These are phyloP conservation scores for Recurvirostra avosetta DNA, from an alignment of 2,113 vertebrate species.

Conservation along the genomic window DNA sequence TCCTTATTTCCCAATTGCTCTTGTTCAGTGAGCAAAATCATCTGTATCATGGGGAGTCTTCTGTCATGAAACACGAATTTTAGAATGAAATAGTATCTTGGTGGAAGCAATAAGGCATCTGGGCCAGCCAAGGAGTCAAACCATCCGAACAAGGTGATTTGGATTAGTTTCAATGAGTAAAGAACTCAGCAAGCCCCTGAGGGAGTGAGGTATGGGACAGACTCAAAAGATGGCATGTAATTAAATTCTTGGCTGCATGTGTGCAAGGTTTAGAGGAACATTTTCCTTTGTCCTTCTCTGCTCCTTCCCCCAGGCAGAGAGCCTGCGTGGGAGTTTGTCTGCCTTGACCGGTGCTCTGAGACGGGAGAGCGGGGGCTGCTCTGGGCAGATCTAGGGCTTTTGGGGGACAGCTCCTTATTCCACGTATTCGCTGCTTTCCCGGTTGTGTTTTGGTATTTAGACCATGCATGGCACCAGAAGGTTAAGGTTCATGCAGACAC, in stretches of 20 bases:
- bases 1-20: background rate
- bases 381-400: background rate
- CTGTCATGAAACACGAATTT: background rate
- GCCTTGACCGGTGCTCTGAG: background rate
- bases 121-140: background rate
- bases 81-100: background rate
- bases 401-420: background rate
- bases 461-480: background rate
- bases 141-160: background rate
- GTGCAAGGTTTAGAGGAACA: background rate
- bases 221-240: background rate
- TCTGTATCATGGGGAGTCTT: background rate
- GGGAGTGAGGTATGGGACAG: background rate
- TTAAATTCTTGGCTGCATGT: background rate
- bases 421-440: background rate
- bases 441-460: background rate
- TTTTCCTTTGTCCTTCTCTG: background rate
- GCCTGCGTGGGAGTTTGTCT: background rate
- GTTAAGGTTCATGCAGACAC: background rate
- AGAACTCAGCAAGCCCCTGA: background rate
- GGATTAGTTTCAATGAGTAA: background rate
- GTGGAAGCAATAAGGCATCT: background rate
- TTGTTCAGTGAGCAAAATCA: background rate
- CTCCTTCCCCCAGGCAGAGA: background rate
- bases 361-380: background rate